phyloP scores from a whole-genome alignment of 2,113 vertebrate species.

The Festucalex cinctus region DNA sequence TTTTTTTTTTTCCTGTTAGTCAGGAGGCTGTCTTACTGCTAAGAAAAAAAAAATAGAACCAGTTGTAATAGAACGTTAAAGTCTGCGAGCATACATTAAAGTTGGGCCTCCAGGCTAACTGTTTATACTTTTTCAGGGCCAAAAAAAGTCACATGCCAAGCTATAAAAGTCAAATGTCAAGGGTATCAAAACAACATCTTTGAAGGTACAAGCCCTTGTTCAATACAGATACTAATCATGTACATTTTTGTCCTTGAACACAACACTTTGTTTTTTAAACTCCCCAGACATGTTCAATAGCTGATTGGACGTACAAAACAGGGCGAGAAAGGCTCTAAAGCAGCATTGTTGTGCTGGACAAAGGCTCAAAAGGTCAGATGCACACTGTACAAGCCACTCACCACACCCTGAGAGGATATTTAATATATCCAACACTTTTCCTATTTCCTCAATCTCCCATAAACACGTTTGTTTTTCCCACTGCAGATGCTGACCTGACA shows the following conservation, averaged over 20 bases:
- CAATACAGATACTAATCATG: background rate
- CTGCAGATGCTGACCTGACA: background rate
- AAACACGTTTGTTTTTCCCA: background rate
- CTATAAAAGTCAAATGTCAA: conserved; percentile 4
- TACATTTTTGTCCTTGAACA: conserved; percentile 4
- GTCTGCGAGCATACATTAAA: background rate
- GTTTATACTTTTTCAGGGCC: background rate
- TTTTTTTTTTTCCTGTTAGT: too few species aligned
- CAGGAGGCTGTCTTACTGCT: background rate
- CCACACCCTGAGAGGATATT: conserved; percentile 60
- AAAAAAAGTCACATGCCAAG: background rate
- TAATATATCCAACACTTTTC: conserved; percentile 7
- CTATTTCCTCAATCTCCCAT: background rate
- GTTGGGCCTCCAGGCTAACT: background rate
- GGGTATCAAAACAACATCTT: background rate
- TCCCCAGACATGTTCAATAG: background rate
- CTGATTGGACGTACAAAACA: conserved; percentile 11
- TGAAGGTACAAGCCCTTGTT: background rate
- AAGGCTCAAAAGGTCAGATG: conserved; percentile 45
- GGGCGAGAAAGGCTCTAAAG: conserved; percentile 6
- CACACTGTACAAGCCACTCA: conserved; percentile 31
- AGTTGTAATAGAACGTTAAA: background rate
- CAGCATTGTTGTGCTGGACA: conserved; percentile 27
- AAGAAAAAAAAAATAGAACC: too few species aligned
- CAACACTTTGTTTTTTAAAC: conserved; percentile 2